phyloP scores from a whole-genome alignment of 2,113 vertebrate species.

The Barnardius zonarius region DNA sequence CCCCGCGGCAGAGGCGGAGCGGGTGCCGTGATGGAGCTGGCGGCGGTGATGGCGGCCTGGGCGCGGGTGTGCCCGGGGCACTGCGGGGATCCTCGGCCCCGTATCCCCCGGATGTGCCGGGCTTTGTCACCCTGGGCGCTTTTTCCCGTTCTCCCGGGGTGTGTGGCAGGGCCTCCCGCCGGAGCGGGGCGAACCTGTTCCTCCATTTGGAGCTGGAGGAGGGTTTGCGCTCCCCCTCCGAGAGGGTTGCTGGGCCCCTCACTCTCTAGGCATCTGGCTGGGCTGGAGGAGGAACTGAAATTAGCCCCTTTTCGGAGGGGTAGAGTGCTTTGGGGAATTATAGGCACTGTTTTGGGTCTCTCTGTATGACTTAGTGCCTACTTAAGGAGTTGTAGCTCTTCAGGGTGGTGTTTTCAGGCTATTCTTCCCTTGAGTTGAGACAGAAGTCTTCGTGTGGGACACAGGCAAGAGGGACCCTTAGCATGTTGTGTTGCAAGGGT shows the following conservation, averaged over 20 bases:
- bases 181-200: neutral
- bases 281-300: neutral
- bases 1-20: neutral
- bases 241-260: neutral
- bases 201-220: neutral
- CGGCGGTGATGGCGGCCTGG: conserved; percentile 30
- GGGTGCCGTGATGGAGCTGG: neutral
- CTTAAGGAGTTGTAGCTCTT: neutral
- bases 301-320: neutral
- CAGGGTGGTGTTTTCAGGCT: neutral
- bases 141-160: neutral
- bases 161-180: neutral
- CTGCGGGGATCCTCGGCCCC: too few species aligned
- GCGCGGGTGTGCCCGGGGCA: neutral
- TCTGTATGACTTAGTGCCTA: neutral
- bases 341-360: fast-evolving
- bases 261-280: neutral
- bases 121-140: neutral
- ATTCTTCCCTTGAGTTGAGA: neutral
- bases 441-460: neutral
- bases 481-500: neutral
- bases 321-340: neutral
- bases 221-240: neutral
- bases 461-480: neutral
- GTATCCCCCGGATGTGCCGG: neutral